Percentiles rank a stretch among this genome's conserved stretches.
Evolutionary conservation across 2,797 vertebrate species (phyloP).

Genomic region (Sarcophilus harrisii): DNA sequence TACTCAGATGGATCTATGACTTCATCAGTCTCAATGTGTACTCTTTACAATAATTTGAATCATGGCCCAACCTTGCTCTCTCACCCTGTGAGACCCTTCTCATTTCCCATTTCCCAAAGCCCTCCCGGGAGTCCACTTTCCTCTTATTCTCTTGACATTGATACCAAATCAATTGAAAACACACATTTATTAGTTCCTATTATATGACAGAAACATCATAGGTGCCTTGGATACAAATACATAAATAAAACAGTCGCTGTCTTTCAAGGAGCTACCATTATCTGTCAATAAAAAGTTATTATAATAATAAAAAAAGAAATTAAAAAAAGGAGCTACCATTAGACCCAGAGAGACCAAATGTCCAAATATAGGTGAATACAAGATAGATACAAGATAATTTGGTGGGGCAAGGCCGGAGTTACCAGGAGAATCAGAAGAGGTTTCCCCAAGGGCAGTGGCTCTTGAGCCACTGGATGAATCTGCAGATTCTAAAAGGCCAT

Average conservation of each 20-base stretch:
- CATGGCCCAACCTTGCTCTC: background rate
- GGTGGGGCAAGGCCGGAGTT: background rate
- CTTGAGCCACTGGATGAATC: background rate
- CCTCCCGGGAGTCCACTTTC: background rate
- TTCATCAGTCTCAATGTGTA: background rate
- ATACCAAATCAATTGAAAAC: background rate
- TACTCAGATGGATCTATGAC: background rate
- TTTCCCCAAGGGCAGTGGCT: background rate
- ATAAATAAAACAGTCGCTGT: background rate
- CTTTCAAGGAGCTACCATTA: background rate
- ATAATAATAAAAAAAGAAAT: too few relatives aligned
- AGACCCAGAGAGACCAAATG: background rate
- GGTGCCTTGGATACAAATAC: background rate
- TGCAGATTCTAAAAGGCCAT: background rate
- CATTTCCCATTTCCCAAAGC: background rate
- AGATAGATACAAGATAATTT: background rate
- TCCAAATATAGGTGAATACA: background rate
- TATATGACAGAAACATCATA: background rate
- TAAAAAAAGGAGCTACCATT: background rate
- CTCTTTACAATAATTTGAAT: background rate
- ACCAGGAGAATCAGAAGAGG: too few relatives aligned
- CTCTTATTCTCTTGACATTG: background rate
- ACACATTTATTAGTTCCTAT: background rate
- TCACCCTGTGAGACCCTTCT: background rate
- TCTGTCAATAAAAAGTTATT: too few relatives aligned